Conservation (phyloP, 2,888 invertebrate genomes). For the Dryomyza anilis region DNA sequence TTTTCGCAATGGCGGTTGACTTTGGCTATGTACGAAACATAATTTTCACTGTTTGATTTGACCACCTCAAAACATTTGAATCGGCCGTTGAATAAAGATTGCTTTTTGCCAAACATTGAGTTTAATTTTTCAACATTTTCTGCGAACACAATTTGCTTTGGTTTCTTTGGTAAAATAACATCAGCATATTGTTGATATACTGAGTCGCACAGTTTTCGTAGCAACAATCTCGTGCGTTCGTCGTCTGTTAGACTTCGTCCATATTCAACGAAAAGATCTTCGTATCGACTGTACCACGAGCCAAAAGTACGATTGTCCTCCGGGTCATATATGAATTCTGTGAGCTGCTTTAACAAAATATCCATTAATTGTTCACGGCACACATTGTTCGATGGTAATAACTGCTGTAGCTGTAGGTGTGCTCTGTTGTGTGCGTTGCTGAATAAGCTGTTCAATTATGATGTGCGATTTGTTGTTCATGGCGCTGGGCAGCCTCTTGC, state of each 20-base stretch:
- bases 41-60: slow-evolving; percentile 2
- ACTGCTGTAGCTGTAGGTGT: not conserved
- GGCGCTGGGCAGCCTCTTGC: not conserved
- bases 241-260: slow-evolving; percentile 10
- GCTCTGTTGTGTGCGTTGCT: not conserved
- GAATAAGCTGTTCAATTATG: not conserved
- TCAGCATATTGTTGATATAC: slow-evolving; percentile 23
- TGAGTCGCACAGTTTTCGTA: slow-evolving; percentile 13
- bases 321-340: too few relatives aligned
- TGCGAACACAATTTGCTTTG: slow-evolving; percentile 15
- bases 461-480: not conserved
- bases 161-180: slow-evolving; percentile 14
- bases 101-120: slow-evolving; percentile 17
- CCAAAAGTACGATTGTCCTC: too few relatives aligned
- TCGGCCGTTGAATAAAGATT: slow-evolving; percentile 24
- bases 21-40: slow-evolving; percentile 1
- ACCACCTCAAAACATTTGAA: too few relatives aligned
- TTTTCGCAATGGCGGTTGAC: slow-evolving; percentile 20
- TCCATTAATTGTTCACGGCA: not conserved
- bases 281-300: slow-evolving; percentile 5
- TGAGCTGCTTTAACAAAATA: too few relatives aligned
- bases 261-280: slow-evolving; percentile 11
- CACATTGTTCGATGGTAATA: not conserved
- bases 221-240: slow-evolving; percentile 6
- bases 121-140: slow-evolving; percentile 14